Evolutionary conservation across 2,113 vertebrate species (phyloP).

Genomic region (Vulpes vulpes): DNA sequence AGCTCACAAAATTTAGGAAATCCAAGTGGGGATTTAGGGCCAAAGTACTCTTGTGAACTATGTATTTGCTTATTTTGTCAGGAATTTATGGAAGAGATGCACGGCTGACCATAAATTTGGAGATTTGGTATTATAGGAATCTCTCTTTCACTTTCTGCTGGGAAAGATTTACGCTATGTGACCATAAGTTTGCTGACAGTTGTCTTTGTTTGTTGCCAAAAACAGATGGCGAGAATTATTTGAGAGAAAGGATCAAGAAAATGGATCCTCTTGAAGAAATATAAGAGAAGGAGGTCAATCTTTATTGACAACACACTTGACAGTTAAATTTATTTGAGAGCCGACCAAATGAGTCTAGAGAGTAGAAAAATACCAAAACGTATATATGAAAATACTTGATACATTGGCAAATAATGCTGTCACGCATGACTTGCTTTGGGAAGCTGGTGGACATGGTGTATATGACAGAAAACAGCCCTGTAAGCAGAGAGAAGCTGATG

Average conservation of each 20-base stretch:
- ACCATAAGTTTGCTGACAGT: not conserved
- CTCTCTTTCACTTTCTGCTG: not conserved
- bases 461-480: not conserved
- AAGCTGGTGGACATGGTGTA: not conserved
- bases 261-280: constrained; percentile 10
- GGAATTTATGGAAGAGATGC: not conserved
- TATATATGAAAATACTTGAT: not conserved
- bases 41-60: not conserved
- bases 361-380: not conserved
- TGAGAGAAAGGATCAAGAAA: not conserved
- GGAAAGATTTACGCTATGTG: not conserved
- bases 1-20: constrained; percentile 10
- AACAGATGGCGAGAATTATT: constrained; percentile 11
- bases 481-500: not conserved
- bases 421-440: not conserved
- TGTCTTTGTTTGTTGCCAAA: constrained; percentile 3
- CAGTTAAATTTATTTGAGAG: not conserved
- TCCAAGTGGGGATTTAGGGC: not conserved
- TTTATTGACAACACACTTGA: not conserved
- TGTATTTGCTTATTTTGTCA: constrained; percentile 9
- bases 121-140: not conserved
- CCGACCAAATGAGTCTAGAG: not conserved
- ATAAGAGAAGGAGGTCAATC: not conserved
- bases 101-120: not conserved
- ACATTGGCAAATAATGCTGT: not conserved